Conservation (phyloP, 1,140 invertebrate species). For the Aphidius gifuensis region DNA sequence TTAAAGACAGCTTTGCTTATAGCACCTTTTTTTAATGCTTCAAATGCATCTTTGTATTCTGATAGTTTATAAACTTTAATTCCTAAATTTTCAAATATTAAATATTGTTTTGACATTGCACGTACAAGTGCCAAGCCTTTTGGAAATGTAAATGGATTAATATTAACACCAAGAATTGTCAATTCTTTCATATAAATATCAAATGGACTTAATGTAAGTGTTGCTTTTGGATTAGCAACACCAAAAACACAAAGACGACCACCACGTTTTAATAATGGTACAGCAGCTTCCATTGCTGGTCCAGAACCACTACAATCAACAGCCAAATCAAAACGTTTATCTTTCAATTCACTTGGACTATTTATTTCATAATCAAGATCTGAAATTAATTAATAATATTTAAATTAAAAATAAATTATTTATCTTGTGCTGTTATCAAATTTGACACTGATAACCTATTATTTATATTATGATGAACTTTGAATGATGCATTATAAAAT, state of each 20-base stretch:
- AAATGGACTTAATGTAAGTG: conserved; percentile 48
- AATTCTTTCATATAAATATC: conserved; percentile 65
- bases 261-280: conserved; percentile 50
- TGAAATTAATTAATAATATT: conserved; percentile 38
- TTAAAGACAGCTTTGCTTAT: conserved; percentile 69
- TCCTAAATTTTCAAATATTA: conserved; percentile 64
- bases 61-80: conserved; percentile 61
- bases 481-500: too few species aligned
- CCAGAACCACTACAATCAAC: conserved; percentile 67
- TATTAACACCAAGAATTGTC: conserved; percentile 62
- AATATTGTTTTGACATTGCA: conserved; percentile 63
- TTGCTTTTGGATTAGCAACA: conserved; percentile 53
- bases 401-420: background rate
- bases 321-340: conserved; percentile 59
- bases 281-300: conserved; percentile 56
- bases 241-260: conserved; percentile 62
- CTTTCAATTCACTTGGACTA: conserved; percentile 58
- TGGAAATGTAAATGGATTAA: conserved; percentile 66
- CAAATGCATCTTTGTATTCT: conserved; percentile 60
- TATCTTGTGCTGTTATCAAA: too few species aligned
- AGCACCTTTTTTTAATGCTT: conserved; percentile 57
- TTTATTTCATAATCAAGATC: conserved; percentile 58
- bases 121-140: conserved; percentile 62
- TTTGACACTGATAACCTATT: too few species aligned
- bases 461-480: too few species aligned